These are phyloP conservation scores for Octonoba sinensis DNA, from an alignment of 2,888 invertebrate species.

Conservation along the genomic window DNA sequence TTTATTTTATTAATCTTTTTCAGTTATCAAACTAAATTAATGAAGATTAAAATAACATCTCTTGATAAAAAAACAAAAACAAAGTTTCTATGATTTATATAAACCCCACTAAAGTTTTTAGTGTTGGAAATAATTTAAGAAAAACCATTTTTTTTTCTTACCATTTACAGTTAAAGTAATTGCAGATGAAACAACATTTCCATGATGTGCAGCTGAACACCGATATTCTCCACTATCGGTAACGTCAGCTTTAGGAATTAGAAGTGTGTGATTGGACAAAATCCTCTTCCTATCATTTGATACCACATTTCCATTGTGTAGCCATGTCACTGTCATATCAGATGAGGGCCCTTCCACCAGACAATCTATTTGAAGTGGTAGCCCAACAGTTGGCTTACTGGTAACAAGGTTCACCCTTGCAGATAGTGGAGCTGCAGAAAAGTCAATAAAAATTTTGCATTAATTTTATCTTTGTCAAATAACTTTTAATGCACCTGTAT, in stretches of 20 bases:
- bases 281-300: conserved; percentile 66
- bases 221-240: conserved; percentile 85
- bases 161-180: conserved; percentile 83
- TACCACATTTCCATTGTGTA: conserved; percentile 26
- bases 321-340: conserved; percentile 66
- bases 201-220: conserved; percentile 85
- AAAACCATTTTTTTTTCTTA: conserved; percentile 71
- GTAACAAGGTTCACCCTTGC: conserved; percentile 68
- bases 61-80: no score
- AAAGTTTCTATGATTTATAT: no score
- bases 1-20: no score
- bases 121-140: background rate
- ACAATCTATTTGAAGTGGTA: conserved; percentile 69
- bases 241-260: conserved; percentile 77
- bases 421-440: conserved; percentile 30
- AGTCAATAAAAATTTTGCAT: background rate
- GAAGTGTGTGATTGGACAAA: conserved; percentile 77
- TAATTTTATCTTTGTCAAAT: background rate
- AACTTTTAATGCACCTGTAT: background rate
- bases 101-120: no score
- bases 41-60: no score
- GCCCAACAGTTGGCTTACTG: conserved; percentile 68
- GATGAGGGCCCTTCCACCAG: conserved; percentile 68
- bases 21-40: no score
- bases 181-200: conserved; percentile 76